Evolutionary conservation across 2,888 invertebrate species (phyloP).

Genomic region (Aporophyla lueneburgensis): DNA sequence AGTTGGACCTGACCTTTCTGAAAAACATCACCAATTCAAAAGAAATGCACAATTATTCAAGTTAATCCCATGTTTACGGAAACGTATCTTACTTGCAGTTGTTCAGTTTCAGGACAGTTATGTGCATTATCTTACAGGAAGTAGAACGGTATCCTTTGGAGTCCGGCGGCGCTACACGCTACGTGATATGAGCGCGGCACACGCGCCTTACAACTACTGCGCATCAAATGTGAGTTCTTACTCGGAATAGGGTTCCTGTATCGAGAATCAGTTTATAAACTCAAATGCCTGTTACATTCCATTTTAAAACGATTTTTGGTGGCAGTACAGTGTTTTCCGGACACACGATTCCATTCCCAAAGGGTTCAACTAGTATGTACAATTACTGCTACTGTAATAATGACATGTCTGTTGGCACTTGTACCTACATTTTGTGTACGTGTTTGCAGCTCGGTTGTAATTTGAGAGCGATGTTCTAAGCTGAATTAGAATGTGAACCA

Average conservation of each 20-base stretch:
- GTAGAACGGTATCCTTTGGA: background rate
- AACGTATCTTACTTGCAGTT: background rate
- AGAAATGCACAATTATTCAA: background rate
- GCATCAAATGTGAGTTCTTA: background rate
- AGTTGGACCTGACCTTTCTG: too few species aligned
- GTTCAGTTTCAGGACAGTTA: background rate
- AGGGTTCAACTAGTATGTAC: background rate
- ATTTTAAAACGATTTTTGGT: background rate
- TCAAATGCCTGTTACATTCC: background rate
- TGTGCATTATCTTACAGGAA: background rate
- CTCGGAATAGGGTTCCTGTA: background rate
- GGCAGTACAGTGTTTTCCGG: too few species aligned
- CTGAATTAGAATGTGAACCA: constrained; percentile 36
- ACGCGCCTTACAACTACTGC: background rate
- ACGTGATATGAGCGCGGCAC: constrained; percentile 1
- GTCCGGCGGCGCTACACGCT: background rate
- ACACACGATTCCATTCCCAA: background rate
- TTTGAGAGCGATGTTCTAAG: constrained; percentile 39
- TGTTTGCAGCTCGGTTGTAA: constrained; percentile 23
- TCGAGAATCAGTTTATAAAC: background rate
- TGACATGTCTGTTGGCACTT: background rate
- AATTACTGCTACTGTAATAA: background rate
- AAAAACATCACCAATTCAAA: background rate
- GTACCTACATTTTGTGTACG: background rate
- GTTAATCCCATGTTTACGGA: background rate